Evolutionary conservation across 2,113 vertebrate genomes (phyloP).

Genomic region (Ursus arctos): DNA sequence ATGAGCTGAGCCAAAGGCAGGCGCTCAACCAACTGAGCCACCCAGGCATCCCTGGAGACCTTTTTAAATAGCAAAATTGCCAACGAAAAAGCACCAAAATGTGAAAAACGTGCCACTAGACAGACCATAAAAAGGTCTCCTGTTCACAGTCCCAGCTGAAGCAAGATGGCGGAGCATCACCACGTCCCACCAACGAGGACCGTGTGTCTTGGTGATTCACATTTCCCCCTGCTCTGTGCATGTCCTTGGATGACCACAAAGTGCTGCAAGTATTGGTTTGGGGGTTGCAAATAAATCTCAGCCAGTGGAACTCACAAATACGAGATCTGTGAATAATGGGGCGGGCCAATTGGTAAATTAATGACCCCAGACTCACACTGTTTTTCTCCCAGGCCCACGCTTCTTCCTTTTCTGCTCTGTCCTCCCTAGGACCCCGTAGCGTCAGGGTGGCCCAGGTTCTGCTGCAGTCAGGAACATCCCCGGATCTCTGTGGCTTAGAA

Average conservation of each 20-base stretch:
- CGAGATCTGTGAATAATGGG: not conserved
- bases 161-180: not conserved
- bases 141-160: too few species aligned
- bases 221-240: too few species aligned
- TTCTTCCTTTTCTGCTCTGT: not conserved
- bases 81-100: not conserved
- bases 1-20: not conserved
- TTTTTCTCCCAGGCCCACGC: rapidly evolving
- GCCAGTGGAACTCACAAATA: not conserved
- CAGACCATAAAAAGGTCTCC: not conserved
- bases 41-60: not conserved
- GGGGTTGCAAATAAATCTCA: not conserved
- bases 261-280: too few species aligned
- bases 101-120: not conserved
- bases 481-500: not conserved
- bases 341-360: not conserved
- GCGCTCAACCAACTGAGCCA: not conserved
- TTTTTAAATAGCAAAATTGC: not conserved
- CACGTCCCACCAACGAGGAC: not conserved
- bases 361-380: not conserved
- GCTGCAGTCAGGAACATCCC: not conserved
- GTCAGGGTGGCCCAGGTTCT: not conserved
- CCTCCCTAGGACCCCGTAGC: rapidly evolving
- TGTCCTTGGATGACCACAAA: not conserved
- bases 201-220: rapidly evolving